Conservation (phyloP, 2,113 vertebrate species). For the Kryptolebias marmoratus region DNA sequence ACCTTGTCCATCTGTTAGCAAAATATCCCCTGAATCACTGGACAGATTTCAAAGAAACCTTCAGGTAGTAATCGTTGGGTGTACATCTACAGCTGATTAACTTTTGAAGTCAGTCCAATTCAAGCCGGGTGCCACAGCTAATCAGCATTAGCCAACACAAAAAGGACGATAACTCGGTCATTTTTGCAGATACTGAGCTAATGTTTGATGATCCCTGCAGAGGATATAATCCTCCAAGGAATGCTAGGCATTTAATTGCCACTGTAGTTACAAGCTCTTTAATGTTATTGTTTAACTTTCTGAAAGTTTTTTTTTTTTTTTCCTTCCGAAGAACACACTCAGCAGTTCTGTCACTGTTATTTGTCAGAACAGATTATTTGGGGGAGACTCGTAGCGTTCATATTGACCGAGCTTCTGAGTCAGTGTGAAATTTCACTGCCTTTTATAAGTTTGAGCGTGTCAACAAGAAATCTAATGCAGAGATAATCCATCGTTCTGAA, state of each 20-base stretch:
- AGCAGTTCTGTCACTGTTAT: neutral
- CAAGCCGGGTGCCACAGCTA: too few species aligned
- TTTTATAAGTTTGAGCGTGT: conserved; percentile 27
- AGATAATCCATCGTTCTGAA: conserved; percentile 46
- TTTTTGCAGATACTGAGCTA: too few species aligned
- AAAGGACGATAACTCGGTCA: too few species aligned
- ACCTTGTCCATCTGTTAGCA: too few species aligned
- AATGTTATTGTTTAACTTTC: neutral
- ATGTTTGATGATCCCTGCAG: too few species aligned
- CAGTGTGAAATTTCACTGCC: conserved; percentile 1
- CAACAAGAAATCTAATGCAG: conserved; percentile 14
- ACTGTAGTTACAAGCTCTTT: neutral
- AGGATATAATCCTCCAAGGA: neutral
- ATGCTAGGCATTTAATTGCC: neutral
- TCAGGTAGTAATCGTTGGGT: too few species aligned
- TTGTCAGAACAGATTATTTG: conserved; percentile 17
- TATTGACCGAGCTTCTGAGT: conserved; percentile 12
- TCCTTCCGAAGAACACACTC: neutral
- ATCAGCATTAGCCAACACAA: too few species aligned
- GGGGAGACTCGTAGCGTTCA: conserved; percentile 17
- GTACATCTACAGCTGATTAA: too few species aligned
- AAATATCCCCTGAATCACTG: too few species aligned
- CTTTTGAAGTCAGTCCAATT: too few species aligned
- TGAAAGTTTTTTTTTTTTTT: neutral
- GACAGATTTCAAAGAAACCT: too few species aligned